Evolutionary conservation across 2,113 vertebrate genomes (phyloP).

Genomic region (Aplodontia rufa): DNA sequence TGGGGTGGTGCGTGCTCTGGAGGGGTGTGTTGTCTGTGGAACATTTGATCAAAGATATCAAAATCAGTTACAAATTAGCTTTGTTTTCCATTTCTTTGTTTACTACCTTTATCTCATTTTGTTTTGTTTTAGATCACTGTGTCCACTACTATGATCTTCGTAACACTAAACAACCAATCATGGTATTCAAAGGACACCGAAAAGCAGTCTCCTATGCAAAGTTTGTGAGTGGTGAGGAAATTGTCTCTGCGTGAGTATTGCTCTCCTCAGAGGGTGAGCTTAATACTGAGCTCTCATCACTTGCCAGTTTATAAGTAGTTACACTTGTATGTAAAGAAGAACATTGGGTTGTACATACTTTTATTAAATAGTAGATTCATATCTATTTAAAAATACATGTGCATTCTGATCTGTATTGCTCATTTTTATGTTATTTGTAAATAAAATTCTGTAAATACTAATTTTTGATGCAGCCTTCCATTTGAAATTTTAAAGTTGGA

Average conservation of each 20-base stretch:
- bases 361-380: conserved; percentile 60
- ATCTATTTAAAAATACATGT: conserved; percentile 45
- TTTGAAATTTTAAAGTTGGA: conserved; percentile 14
- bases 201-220: conserved; percentile 99
- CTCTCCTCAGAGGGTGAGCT: not conserved
- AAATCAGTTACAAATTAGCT: not conserved
- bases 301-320: not conserved
- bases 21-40: not conserved
- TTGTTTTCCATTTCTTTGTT: not conserved
- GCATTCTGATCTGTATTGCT: not conserved
- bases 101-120: conserved; percentile 1
- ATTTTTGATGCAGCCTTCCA: not conserved
- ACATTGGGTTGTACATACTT: not conserved
- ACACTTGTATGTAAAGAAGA: not conserved
- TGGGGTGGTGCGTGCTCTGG: not conserved
- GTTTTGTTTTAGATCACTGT: conserved; percentile 92
- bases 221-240: conserved; percentile 98
- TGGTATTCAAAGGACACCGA: conserved; percentile 99
- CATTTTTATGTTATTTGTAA: not conserved
- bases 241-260: conserved; percentile 97
- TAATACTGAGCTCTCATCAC: not conserved
- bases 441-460: conserved; percentile 3
- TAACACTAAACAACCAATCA: conserved; percentile 99
- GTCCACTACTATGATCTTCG: conserved; percentile 99
- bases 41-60: not conserved